Percentiles rank a stretch among this genome's conserved stretches.
Conservation (phyloP, 2,797 vertebrate species). For the Tragopan temminckii region DNA sequence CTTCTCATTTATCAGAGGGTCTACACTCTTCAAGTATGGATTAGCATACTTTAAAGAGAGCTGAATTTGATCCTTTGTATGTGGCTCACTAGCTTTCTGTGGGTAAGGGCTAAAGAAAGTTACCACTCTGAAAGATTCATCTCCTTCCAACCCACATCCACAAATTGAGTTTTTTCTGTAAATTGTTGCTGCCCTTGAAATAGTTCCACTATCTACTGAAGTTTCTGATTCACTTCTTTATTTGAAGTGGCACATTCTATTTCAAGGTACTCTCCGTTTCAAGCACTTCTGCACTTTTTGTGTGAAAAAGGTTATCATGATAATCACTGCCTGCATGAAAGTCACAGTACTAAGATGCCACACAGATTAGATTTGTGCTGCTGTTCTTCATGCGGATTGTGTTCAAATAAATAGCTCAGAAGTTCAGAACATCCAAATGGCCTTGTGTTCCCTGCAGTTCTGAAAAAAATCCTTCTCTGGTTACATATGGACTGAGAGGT, state of each 20-base stretch:
- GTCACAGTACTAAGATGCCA: neutral
- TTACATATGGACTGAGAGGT: neutral
- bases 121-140: neutral
- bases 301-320: conserved; percentile 1
- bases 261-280: conserved; percentile 6
- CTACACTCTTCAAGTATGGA: neutral
- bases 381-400: neutral
- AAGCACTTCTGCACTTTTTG: neutral
- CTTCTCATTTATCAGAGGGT: no score
- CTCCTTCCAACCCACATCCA: neutral
- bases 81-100: neutral
- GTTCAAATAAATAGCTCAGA: neutral
- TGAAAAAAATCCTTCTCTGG: neutral
- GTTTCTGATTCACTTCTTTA: conserved; percentile 40
- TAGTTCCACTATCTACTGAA: neutral
- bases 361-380: neutral
- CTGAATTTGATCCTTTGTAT: neutral
- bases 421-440: neutral
- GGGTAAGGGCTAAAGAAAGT: neutral
- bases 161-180: conserved; percentile 5
- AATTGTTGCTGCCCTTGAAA: neutral
- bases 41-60: neutral
- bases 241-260: conserved; percentile 44
- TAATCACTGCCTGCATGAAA: neutral
- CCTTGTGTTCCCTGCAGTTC: neutral